Base-by-base conservation (phyloP, 1,140 invertebrate species). In the Araneus ventricosus region DNA sequence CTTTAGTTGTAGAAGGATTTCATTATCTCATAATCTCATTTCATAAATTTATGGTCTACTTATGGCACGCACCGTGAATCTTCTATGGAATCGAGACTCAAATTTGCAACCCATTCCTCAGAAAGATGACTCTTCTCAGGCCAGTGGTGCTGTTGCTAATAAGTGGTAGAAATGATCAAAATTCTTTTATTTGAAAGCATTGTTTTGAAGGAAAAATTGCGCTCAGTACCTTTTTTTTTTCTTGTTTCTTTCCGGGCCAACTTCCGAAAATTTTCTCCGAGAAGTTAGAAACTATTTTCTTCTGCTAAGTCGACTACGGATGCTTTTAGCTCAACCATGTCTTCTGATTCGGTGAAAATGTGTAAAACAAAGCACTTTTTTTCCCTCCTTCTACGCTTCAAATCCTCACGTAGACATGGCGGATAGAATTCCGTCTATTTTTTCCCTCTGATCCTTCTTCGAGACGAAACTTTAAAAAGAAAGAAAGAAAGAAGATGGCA, bases 401-500 rank as follows among this genome's bases (percentile, higher is more conserved):
- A 1, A 52, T 84, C 45, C 45, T 30, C 82, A 84, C 82, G 45
- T 84, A 84, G 82, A 84, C 39, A 30, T 24, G 24, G n/a, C 4
- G 52, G 39, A 34, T 52, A 45, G n/a, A 52, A 41, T n/a, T n/a
- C n/a, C n/a, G n/a, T n/a, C n/a, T n/a, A n/a, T n/a, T n/a, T n/a
- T n/a, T n/a, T n/a, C n/a, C n/a, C 17, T 45, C 82, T n/a, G 20
- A n/a, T 87, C 34, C 34, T 39, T 86, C 41, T 59, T 61, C 57
- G 20, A 24, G 30, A 84, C 24, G 45, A 84, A 84, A 84, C 41
- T 87, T 87, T 87, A 24, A 63, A 63, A 63, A 67, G 27, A 87
- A 52, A 63, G n/a, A n/a, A 45, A 52, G 4, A 8, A 24, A 45
- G 20, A 2, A 4, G 22, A 27, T 61, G 27, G 30, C 4, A 37